Evolutionary conservation across 2,797 vertebrate species (phyloP).

Genomic region (Pipistrellus pipistrellus): DNA sequence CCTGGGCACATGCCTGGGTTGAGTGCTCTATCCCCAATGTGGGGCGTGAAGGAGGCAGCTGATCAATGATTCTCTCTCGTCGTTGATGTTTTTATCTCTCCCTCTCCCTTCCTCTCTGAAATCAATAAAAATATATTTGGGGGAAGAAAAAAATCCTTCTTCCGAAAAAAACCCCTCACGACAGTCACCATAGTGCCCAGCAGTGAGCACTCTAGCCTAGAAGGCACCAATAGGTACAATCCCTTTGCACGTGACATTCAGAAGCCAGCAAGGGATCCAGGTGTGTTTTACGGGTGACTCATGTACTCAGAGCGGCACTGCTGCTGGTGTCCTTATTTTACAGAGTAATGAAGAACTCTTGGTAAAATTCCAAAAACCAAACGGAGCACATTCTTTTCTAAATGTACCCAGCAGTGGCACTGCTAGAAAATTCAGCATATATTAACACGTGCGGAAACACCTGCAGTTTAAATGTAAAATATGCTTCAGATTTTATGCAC

Average conservation of each 20-base stretch:
- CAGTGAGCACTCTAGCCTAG: not conserved
- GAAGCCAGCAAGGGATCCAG: not conserved
- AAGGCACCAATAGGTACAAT: not conserved
- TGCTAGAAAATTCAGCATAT: not conserved
- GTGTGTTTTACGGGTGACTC: not conserved
- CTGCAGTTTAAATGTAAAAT: not conserved
- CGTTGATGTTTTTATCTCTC: too few relatives aligned
- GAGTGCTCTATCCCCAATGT: too few relatives aligned
- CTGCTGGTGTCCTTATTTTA: not conserved
- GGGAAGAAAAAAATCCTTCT: too few relatives aligned
- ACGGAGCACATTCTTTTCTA: not conserved
- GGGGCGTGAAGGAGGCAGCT: too few relatives aligned
- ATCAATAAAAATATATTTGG: too few relatives aligned
- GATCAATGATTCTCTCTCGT: too few relatives aligned
- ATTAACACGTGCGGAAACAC: not conserved
- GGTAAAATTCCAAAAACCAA: conserved; percentile 25
- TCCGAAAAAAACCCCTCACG: not conserved
- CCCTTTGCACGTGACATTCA: not conserved
- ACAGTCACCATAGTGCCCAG: not conserved
- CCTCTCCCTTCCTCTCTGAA: too few relatives aligned
- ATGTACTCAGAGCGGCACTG: not conserved
- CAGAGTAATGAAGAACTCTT: not conserved
- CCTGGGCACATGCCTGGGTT: too few relatives aligned
- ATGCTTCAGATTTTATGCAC: not conserved
- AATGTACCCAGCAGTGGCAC: not conserved